These are phyloP conservation scores for Melinaea marsaeus DNA, from an alignment of 2,888 invertebrate genomes.

Conservation along the genomic window DNA sequence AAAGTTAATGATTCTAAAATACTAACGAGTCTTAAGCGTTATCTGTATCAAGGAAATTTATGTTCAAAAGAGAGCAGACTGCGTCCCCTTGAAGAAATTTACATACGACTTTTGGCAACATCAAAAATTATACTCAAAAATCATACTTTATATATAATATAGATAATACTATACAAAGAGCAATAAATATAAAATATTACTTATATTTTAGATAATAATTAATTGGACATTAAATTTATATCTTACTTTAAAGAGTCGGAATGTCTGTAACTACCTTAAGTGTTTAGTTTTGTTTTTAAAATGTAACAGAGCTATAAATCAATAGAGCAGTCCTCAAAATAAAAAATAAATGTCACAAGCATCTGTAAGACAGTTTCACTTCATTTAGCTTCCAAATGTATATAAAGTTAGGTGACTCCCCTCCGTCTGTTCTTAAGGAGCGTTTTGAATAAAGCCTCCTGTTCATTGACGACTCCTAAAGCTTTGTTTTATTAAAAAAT, in stretches of 20 bases:
- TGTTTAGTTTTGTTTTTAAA: neutral
- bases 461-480: conserved; percentile 37
- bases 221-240: too few species aligned
- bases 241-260: too few species aligned
- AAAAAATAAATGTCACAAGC: conserved; percentile 49
- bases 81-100: neutral
- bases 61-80: conserved; percentile 5
- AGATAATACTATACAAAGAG: too few species aligned
- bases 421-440: conserved; percentile 64
- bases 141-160: too few species aligned
- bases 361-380: conserved; percentile 68
- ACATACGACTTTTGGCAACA: neutral
- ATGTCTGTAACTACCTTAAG: too few species aligned
- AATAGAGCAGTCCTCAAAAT: conserved; percentile 39
- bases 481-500: conserved; percentile 10
- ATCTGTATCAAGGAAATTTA: conserved; percentile 7
- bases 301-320: neutral
- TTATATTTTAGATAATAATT: too few species aligned
- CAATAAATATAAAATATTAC: too few species aligned
- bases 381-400: conserved; percentile 73
- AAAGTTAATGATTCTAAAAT: neutral
- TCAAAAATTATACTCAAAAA: neutral
- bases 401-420: conserved; percentile 70
- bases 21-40: conserved; percentile 3
- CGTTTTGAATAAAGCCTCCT: conserved; percentile 64